These are phyloP conservation scores for Hylyphantes graminicola DNA, from an alignment of 1,140 invertebrate species.

Conservation along the genomic window DNA sequence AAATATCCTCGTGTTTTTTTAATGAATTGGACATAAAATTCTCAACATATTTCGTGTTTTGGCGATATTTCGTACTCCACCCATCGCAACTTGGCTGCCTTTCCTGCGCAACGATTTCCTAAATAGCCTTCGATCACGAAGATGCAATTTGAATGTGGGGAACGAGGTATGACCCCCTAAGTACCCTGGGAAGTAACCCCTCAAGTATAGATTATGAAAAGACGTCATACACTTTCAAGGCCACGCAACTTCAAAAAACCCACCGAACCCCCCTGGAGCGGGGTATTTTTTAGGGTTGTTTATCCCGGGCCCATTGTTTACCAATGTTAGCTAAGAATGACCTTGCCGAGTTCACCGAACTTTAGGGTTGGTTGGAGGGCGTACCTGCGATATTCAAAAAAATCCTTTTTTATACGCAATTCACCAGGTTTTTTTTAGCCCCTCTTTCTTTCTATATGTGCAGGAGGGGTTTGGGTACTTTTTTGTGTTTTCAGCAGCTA, in stretches of 20 bases:
- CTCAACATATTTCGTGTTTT: too few relatives aligned
- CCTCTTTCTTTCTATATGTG: background rate
- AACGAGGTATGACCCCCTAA: slow-evolving; percentile 51
- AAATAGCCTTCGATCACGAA: slow-evolving; percentile 31
- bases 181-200: slow-evolving; percentile 57
- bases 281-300: slow-evolving; percentile 55
- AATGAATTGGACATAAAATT: too few relatives aligned
- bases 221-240: slow-evolving; percentile 45
- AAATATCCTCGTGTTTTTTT: too few relatives aligned
- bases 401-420: slow-evolving; percentile 42
- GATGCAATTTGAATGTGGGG: slow-evolving; percentile 47
- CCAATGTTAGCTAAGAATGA: slow-evolving; percentile 17
- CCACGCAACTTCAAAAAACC: slow-evolving; percentile 26
- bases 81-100: background rate
- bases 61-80: background rate
- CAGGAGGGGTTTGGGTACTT: slow-evolving; percentile 41
- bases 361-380: slow-evolving; percentile 54
- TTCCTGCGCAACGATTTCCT: slow-evolving; percentile 6
- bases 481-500: slow-evolving; percentile 29
- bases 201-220: slow-evolving; percentile 49
- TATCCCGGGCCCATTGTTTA: slow-evolving; percentile 49
- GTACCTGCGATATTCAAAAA: slow-evolving; percentile 41
- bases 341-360: slow-evolving; percentile 53
- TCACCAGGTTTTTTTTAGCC: slow-evolving; percentile 21
- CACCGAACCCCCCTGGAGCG: slow-evolving; percentile 14